phyloP scores from a whole-genome alignment of 2,888 invertebrate species.

The Cantharis flavilabris region DNA sequence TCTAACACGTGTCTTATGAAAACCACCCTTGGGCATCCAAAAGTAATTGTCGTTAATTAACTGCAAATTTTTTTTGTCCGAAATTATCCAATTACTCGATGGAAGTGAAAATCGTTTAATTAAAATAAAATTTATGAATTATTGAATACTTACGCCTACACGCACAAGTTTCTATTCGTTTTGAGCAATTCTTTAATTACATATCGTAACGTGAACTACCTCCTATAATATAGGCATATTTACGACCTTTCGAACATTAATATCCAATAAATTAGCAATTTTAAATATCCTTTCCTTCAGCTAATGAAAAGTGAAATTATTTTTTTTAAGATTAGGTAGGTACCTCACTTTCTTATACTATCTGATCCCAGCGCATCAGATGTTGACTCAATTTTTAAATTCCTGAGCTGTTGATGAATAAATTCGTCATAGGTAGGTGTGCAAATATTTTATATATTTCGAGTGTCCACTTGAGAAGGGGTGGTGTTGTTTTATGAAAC shows the following conservation, averaged over 20 bases:
- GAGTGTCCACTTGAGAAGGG: background rate
- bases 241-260: background rate
- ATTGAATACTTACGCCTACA: background rate
- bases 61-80: background rate
- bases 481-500: background rate
- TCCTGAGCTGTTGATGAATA: background rate
- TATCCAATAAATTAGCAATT: background rate
- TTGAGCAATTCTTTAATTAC: background rate
- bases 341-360: background rate
- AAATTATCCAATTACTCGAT: too few species aligned
- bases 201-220: background rate
- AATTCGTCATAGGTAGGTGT: background rate
- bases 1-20: slow-evolving; percentile 16
- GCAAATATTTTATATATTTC: background rate
- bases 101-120: background rate
- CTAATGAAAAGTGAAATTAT: background rate
- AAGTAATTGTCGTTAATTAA: background rate
- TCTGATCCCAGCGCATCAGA: background rate
- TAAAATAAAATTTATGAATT: background rate
- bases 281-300: background rate
- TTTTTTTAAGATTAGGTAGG: background rate
- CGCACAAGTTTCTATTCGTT: background rate
- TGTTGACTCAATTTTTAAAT: background rate
- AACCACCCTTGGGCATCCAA: slow-evolving; percentile 3
- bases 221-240: background rate